phyloP scores from a whole-genome alignment of 2,797 vertebrate genomes.

The Enteromius thamalakanensis region DNA sequence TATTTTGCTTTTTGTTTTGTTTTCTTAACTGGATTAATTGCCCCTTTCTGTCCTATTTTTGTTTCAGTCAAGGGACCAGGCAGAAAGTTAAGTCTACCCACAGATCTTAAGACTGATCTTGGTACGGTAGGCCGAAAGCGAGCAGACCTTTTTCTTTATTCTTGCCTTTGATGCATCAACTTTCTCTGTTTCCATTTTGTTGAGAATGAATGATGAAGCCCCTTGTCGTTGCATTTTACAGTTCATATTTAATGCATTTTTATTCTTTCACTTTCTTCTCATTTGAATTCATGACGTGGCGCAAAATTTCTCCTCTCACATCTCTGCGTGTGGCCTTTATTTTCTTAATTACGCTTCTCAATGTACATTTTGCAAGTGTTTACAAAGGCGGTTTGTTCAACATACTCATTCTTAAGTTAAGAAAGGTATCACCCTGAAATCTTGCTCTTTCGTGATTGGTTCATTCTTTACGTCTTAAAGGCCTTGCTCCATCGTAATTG shows the following conservation, averaged over 20 bases:
- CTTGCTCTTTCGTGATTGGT: slow-evolving; percentile 70
- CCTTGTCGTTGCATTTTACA: slow-evolving; percentile 56
- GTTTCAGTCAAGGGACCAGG: slow-evolving; percentile 98
- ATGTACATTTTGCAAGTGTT: slow-evolving; percentile 85
- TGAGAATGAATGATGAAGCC: slow-evolving; percentile 66
- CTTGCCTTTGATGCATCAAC: slow-evolving; percentile 59
- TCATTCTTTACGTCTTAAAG: slow-evolving; percentile 58
- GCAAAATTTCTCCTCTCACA: slow-evolving; percentile 53
- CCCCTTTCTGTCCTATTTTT: slow-evolving; percentile 86
- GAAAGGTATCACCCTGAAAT: slow-evolving; percentile 53
- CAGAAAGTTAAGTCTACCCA: slow-evolving; percentile 99
- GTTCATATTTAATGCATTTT: slow-evolving; percentile 54
- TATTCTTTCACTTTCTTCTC: slow-evolving; percentile 57
- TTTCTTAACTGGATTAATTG: slow-evolving; percentile 78
- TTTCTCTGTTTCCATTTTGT: slow-evolving; percentile 63
- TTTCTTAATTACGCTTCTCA: slow-evolving; percentile 32
- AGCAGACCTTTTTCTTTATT: slow-evolving; percentile 75
- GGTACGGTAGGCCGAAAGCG: slow-evolving; percentile 98
- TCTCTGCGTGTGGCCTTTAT: slow-evolving; percentile 63
- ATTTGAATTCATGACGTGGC: slow-evolving; percentile 48
- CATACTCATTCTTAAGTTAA: slow-evolving; percentile 73
- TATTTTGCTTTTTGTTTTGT: slow-evolving; percentile 59
- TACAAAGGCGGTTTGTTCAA: slow-evolving; percentile 75
- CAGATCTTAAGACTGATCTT: slow-evolving; percentile 99
- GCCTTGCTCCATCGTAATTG: slow-evolving; percentile 68